Evolutionary conservation across 1,140 invertebrate species (phyloP), one percentile per base, ranked within the genome.

Genomic region (Anastrepha ludens): DNA sequence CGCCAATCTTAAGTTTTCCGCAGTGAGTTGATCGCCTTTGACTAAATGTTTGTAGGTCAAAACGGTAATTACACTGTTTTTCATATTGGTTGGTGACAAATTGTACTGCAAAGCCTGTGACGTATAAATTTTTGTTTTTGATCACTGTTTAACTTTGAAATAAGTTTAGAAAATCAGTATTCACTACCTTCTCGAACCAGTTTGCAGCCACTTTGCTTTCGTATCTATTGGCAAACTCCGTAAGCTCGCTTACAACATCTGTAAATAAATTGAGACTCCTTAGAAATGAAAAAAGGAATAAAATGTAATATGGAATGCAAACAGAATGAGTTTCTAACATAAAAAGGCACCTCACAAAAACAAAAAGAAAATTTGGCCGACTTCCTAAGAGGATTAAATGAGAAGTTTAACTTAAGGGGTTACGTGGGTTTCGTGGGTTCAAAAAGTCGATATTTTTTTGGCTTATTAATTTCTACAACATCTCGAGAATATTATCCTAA

Each of bases 181-280:
- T 15, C 1, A 7, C 17, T 88, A 96, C 96, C 95, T 97, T 97
- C 47, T 96, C 95, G 91, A 96, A 95, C 96, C 97, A 96, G 92
- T 96, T 97, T 67, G 95, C 95, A 67, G 96, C 96, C 92, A 97
- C 96, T 39, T 96, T 95, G 93, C 97, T 95, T 90, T 97, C 97
- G 47, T 95, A 94, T 91, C 96, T 94, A 89, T 96, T 95, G 88
- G 95, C 95, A 89, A 95, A 95, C 90, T 96, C 96, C 3, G 96
- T 97, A 81, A 98, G 94, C 92, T 97, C 97, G 90, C 97, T 93
- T 64, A 98, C 96, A 89, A 98, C 94, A 93, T 98, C 97, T 90
- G 96, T 96, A 86, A 88, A 67, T 55, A 47, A 29, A 29, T 29
- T 29, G 29, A 29, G 29, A 29, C 0, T 1, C 29, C 0, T 29